A percentile compares a stretch with the other conserved stretches of the same genome.
Conservation (phyloP, 2,888 invertebrate genomes). For the Sepioteuthis lessoniana region DNA sequence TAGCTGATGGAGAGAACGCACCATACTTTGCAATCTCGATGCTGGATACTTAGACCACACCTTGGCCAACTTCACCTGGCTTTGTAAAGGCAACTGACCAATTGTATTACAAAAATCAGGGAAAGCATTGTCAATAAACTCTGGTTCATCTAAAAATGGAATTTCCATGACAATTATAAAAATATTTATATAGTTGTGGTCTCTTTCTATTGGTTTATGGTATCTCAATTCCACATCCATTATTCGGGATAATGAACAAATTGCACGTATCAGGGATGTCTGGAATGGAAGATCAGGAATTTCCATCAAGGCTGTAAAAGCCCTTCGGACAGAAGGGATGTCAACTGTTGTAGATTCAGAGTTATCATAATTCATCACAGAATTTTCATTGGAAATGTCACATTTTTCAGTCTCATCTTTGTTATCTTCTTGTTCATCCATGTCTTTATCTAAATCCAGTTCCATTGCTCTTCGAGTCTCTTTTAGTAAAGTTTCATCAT, state of each 20-base stretch:
- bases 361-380: constrained; percentile 49
- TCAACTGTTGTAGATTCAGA: constrained; percentile 69
- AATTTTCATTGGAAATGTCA: constrained; percentile 49
- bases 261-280: constrained; percentile 84
- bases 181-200: constrained; percentile 78
- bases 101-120: constrained; percentile 84
- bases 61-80: constrained; percentile 86
- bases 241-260: constrained; percentile 83
- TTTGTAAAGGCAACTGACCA: constrained; percentile 82
- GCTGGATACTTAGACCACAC: constrained; percentile 82
- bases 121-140: constrained; percentile 87
- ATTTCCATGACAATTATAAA: constrained; percentile 87
- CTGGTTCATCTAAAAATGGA: constrained; percentile 79
- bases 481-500: constrained; percentile 79
- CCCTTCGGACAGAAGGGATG: constrained; percentile 80
- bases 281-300: constrained; percentile 77
- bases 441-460: constrained; percentile 90
- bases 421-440: constrained; percentile 78
- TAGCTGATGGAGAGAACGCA: constrained; percentile 83
- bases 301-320: constrained; percentile 79
- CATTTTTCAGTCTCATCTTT: constrained; percentile 59
- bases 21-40: constrained; percentile 62
- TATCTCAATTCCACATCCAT: constrained; percentile 83
- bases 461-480: constrained; percentile 84
- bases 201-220: constrained; percentile 75